Base-by-base conservation (phyloP, 2,888 invertebrate genomes). In the Odontomyia ornata region DNA sequence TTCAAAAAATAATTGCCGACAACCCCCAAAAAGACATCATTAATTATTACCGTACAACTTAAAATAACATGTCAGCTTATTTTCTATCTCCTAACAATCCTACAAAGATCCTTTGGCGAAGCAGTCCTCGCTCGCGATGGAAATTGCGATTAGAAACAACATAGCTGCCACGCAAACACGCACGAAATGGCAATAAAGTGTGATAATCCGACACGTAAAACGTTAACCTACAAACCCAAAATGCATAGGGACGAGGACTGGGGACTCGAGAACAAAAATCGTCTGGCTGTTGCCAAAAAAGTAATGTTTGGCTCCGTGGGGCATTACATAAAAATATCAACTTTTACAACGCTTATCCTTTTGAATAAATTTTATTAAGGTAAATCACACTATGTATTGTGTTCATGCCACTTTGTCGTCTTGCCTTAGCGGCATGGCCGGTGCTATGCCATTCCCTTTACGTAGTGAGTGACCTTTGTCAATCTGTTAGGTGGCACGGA, bases 331-430 rank as follows among this genome's bases (percentile, higher is more conserved):
- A 52, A 72, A 72, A 72, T 72, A 72, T 18, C 28, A 72, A 72
- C 56, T 56, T 72, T 72, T 72, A 72, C 52, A 72, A 43, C 30
- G 71, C 56, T 72, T 72, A 52, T 56, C 56, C 71, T 56, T 72
- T 72, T 72, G 71, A 72, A 72, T 72, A 72, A 52, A 52, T 72
- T 72, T 72, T 28, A 52, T 56, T 72, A 21, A 52, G 52, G 18
- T 52, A 18, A 52, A 52, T 36, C 36, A 36, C 52, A 13, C 18
- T 52, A n/a, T 52, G 52, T 4, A 13, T 18, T 52, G 52, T 52
- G 15, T 52, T 52, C 52, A 18, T 13, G 52, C 52, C 15, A 52
- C 52, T 52, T 52, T 52, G 43, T 18, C 52, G 36, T 36, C 36
- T 9, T 36, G n/a, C n/a, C n/a, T n/a, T n/a, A n/a, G n/a, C n/a